Base-by-base conservation (phyloP, 1,140 invertebrate species). In the Frieseomelitta varia region DNA sequence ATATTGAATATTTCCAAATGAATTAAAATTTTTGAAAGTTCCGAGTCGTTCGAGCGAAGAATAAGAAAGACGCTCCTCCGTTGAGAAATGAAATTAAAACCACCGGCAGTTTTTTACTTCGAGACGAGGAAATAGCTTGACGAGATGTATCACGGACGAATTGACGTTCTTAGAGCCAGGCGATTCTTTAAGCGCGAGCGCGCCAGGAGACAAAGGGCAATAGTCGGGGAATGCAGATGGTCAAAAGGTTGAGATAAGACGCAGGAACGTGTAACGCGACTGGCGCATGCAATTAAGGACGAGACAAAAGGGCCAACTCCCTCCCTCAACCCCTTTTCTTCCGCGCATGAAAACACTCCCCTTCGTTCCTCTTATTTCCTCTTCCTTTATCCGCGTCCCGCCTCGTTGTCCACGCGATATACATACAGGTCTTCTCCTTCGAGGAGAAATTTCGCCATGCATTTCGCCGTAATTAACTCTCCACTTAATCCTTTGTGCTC, bases 251-350 rank as follows among this genome's bases (percentile, higher is more conserved):
- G 65, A 68, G 81, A 83, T 77, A 76, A 83, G 65, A 71, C 39
- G 80, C 24, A 47, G 68, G 17, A 55, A 83, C n/a, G 55, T 69
- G 74, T 69, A 78, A 78, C 67, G 75, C 55, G 65, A 83, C 75
- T 61, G 63, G 81, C 78, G 39, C 75, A 78, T 55, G 81, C 75
- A 83, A 83, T 83, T 83, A 83, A 79, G 75, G 39, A 15, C 12
- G 55, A 53, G 71, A 83, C 81, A 83, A 83, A 83, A 76, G 81
- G 55, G 19, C 0, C 34, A 11, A 24, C 12, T 47, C 8, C 51
- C 39, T 6, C 6, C 6, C 6, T 8, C 39, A 8, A 0, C 39
- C 39, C 39, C 39, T 47, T 30, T 39, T 56, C n/a, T 30, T 39
- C n/a, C n/a, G 63, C 0, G 24, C 30, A 67, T 67, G 63, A 30